Conservation (phyloP, 2,113 vertebrate genomes). For the Fukomys damarensis region DNA sequence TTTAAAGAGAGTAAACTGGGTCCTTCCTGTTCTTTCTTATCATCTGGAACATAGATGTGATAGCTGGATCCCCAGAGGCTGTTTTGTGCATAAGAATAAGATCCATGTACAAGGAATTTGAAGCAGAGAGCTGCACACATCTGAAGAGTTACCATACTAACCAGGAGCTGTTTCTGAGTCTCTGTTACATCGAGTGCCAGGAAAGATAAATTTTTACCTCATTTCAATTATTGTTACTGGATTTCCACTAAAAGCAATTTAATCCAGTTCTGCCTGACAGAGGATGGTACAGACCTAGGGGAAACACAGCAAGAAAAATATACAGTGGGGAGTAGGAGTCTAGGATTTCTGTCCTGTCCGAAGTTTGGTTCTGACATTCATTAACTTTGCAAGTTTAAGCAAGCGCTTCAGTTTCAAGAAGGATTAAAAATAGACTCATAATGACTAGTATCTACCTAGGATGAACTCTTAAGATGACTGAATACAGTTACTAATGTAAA, state of each 20-base stretch:
- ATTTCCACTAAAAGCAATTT: background rate
- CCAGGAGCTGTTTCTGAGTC: background rate
- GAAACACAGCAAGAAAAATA: background rate
- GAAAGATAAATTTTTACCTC: background rate
- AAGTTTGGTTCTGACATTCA: background rate
- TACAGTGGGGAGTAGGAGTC: accelerated
- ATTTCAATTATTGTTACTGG: background rate
- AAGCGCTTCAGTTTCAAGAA: background rate
- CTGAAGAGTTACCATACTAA: background rate
- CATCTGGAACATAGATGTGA: background rate
- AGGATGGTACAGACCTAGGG: background rate
- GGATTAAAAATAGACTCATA: background rate
- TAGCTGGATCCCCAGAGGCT: background rate
- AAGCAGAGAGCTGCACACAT: background rate
- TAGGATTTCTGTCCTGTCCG: background rate
- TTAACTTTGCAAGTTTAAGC: background rate
- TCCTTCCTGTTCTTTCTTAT: background rate
- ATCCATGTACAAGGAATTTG: background rate
- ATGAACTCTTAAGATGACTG: background rate
- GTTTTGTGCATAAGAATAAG: background rate
- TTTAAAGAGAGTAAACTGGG: background rate
- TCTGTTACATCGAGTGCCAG: background rate
- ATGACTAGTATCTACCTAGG: background rate
- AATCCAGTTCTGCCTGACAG: background rate
- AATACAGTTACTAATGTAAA: background rate